Conservation (phyloP, 2,113 vertebrate species). For the Brachypodius melanocephalos region DNA sequence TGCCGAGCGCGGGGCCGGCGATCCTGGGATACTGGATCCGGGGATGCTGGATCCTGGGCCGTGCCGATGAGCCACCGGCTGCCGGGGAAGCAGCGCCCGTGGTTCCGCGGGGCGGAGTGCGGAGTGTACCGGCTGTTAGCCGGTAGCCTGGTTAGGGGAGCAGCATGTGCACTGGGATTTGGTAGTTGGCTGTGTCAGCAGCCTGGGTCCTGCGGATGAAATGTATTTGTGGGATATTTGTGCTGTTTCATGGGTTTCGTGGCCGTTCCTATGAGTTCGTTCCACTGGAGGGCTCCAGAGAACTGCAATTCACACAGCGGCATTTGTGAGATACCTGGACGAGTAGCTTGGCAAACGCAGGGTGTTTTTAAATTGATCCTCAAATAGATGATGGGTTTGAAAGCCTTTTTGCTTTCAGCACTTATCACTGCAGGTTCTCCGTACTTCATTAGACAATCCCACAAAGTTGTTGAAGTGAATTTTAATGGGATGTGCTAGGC, state of each 20-base stretch:
- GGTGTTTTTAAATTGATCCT: not conserved
- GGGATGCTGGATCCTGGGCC: not conserved
- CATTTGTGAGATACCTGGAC: not conserved
- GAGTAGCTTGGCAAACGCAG: not conserved
- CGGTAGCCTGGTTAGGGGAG: not conserved
- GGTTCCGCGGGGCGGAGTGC: rapidly evolving
- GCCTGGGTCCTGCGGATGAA: not conserved
- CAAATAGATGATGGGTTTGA: not conserved
- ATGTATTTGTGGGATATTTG: not conserved
- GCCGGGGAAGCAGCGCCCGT: no score
- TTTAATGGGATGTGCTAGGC: not conserved
- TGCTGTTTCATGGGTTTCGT: not conserved
- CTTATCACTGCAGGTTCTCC: not conserved
- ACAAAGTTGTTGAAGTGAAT: not conserved
- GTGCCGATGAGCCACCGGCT: not conserved
- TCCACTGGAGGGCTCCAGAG: conserved; percentile 36
- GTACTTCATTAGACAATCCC: not conserved
- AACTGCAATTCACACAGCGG: not conserved
- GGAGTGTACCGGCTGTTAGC: no score
- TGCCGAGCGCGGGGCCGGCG: not conserved
- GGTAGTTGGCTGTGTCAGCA: not conserved
- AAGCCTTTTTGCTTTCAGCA: not conserved
- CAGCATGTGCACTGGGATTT: rapidly evolving
- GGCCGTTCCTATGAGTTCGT: not conserved
- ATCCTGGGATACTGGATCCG: not conserved